These are phyloP conservation scores for Acanthurus tractus DNA, from an alignment of 2,797 vertebrate genomes.

Conservation along the genomic window DNA sequence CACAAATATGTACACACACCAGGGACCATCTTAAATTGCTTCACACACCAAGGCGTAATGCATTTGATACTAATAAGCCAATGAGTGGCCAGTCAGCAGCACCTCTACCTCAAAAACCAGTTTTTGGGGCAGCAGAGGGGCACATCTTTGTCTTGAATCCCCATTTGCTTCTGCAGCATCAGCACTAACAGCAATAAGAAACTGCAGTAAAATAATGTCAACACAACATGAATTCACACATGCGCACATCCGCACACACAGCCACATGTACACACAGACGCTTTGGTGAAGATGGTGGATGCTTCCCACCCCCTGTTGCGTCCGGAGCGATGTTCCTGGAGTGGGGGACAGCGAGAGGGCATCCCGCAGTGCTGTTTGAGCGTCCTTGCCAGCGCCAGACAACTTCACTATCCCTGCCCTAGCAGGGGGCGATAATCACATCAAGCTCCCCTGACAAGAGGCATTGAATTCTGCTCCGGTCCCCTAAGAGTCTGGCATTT, in stretches of 20 bases:
- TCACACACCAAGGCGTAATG: conserved; percentile 40
- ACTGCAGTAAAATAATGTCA: conserved; percentile 45
- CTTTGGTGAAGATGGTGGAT: conserved; percentile 69
- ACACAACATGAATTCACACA: conserved; percentile 65
- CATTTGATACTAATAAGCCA: conserved; percentile 49
- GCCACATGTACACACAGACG: conserved; percentile 44
- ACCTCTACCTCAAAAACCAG: conserved; percentile 54
- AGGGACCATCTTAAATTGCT: conserved; percentile 59
- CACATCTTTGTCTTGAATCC: conserved; percentile 10
- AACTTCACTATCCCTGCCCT: conserved; percentile 83
- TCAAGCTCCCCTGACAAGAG: conserved; percentile 84
- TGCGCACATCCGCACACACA: conserved; percentile 52
- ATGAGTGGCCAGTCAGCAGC: conserved; percentile 53
- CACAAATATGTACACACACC: conserved; percentile 57
- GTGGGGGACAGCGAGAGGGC: conserved; percentile 69
- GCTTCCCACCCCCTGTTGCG: conserved; percentile 78
- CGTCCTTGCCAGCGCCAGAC: conserved; percentile 81
- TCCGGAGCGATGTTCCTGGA: conserved; percentile 68
- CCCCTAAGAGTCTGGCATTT: conserved; percentile 83
- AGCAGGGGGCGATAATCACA: conserved; percentile 88
- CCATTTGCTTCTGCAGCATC: conserved; percentile 18
- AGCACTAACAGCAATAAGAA: conserved; percentile 35
- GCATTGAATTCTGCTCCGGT: conserved; percentile 84
- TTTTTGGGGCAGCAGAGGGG: conserved; percentile 26
- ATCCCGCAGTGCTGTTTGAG: conserved; percentile 78